Conservation (phyloP, 2,113 vertebrate species). For the Prietella phreatophila region DNA sequence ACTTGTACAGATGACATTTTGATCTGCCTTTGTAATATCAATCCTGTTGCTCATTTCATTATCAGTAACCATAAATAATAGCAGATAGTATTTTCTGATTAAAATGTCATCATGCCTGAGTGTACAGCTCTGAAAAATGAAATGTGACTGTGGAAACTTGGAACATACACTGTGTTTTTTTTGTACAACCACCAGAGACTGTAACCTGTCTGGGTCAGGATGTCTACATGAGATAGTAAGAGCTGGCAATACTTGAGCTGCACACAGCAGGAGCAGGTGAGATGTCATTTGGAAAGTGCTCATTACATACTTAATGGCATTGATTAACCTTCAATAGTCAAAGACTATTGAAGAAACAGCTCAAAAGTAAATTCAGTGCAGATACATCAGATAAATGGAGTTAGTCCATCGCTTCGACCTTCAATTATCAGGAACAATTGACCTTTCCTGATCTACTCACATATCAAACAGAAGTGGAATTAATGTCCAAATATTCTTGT, state of each 20-base stretch:
- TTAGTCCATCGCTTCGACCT: background rate
- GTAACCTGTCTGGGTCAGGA: constrained; percentile 26
- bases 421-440: background rate
- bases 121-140: background rate
- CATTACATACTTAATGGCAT: background rate
- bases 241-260: background rate
- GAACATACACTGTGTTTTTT: background rate
- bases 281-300: constrained; percentile 15
- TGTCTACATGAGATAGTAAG: constrained; percentile 9
- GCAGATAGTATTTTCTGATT: background rate
- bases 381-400: background rate
- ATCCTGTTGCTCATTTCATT: background rate
- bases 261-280: background rate
- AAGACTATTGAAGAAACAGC: background rate
- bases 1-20: constrained; percentile 11
- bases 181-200: background rate
- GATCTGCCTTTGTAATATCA: background rate
- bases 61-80: background rate
- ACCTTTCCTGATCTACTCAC: background rate
- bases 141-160: background rate
- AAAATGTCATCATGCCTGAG: background rate
- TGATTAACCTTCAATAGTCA: constrained; percentile 17
- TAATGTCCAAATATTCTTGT: background rate
- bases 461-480: background rate
- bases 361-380: constrained; percentile 5